Evolutionary conservation across 2,888 invertebrate species (phyloP).

Genomic region (Andricus quercusramuli): DNA sequence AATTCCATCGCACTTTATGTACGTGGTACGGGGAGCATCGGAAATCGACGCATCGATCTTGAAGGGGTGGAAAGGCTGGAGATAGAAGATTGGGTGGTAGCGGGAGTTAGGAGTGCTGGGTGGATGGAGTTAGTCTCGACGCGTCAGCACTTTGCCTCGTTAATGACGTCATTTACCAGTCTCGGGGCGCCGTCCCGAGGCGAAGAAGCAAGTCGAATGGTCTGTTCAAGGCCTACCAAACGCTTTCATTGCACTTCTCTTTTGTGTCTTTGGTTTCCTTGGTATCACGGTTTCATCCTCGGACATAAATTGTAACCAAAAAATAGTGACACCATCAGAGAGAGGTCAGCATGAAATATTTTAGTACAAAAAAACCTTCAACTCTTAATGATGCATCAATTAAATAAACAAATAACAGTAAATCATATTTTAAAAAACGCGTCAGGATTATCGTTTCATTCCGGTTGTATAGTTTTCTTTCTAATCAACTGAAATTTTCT

Average conservation of each 20-base stretch:
- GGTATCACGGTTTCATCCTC: neutral
- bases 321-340: neutral
- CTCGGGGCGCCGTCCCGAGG: slow-evolving; percentile 57
- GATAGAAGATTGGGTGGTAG: slow-evolving; percentile 50
- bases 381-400: neutral
- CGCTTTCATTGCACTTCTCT: slow-evolving; percentile 2
- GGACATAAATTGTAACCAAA: slow-evolving; percentile 1
- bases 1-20: slow-evolving; percentile 60
- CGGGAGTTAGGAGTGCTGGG: slow-evolving; percentile 60
- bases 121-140: slow-evolving; percentile 67
- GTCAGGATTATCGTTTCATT: too few species aligned
- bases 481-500: too few species aligned
- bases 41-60: slow-evolving; percentile 72
- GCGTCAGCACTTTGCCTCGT: slow-evolving; percentile 73
- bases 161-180: slow-evolving; percentile 74
- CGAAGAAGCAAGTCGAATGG: slow-evolving; percentile 13
- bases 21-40: slow-evolving; percentile 58
- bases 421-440: too few species aligned
- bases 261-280: slow-evolving; percentile 1
- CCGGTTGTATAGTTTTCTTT: too few species aligned
- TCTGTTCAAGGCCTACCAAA: slow-evolving; percentile 1
- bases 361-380: neutral
- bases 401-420: neutral
- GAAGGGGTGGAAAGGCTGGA: slow-evolving; percentile 51
- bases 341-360: neutral